A percentile compares a stretch with the other conserved stretches of the same genome.
phyloP scores from a whole-genome alignment of 2,797 vertebrate species.

The Alcedo atthis region DNA sequence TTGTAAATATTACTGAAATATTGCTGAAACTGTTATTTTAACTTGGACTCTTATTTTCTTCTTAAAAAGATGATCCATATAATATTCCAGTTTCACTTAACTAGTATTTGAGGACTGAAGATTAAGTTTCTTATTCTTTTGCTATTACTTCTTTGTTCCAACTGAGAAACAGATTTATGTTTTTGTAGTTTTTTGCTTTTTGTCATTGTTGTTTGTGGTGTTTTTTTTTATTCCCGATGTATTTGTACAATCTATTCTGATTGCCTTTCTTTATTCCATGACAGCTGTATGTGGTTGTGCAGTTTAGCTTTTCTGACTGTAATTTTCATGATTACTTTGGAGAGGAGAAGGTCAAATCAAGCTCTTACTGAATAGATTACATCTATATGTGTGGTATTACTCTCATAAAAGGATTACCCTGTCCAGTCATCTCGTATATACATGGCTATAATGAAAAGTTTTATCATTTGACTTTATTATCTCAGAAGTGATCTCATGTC shows the following conservation, averaged over 20 bases:
- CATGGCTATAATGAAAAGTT: background rate
- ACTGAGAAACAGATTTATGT: background rate
- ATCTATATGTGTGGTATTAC: background rate
- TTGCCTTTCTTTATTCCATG: background rate
- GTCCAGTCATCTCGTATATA: background rate
- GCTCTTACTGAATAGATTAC: background rate
- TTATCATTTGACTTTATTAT: conserved; percentile 3
- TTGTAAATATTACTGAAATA: background rate
- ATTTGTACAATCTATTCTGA: background rate
- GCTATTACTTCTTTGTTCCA: background rate
- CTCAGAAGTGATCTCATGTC: background rate
- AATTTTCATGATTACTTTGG: background rate
- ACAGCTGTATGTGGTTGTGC: background rate
- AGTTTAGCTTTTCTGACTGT: background rate
- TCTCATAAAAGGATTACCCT: background rate
- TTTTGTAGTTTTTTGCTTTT: background rate
- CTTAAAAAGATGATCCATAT: background rate
- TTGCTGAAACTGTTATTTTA: background rate
- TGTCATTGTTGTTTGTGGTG: too few relatives aligned
- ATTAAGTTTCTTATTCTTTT: background rate
- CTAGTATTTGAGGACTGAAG: background rate
- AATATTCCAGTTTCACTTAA: background rate
- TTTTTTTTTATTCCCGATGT: background rate
- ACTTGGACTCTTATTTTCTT: background rate
- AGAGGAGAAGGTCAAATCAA: background rate